phyloP scores from a whole-genome alignment of 2,888 invertebrate species.

The Lepidocyrtinus sp. region DNA sequence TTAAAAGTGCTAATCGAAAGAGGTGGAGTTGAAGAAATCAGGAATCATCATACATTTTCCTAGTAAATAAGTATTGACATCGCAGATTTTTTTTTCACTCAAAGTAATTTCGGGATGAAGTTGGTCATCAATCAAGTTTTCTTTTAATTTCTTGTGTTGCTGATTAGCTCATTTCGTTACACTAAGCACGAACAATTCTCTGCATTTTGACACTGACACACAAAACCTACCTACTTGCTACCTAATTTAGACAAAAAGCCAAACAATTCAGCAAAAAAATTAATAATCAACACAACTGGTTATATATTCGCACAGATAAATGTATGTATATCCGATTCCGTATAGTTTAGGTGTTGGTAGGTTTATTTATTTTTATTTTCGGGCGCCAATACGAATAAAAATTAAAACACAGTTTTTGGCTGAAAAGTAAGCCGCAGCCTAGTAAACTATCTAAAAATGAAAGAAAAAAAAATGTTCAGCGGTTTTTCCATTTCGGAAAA shows the following conservation, averaged over 20 bases:
- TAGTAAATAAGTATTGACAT: background rate
- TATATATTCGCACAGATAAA: background rate
- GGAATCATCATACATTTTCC: no score
- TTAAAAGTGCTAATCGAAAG: background rate
- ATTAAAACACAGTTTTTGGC: constrained; percentile 42
- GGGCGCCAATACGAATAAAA: constrained; percentile 11
- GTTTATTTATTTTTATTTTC: background rate
- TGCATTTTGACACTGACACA: background rate
- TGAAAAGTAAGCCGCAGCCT: constrained; percentile 48
- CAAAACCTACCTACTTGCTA: background rate
- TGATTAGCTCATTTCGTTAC: background rate
- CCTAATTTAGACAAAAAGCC: background rate
- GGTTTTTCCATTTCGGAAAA: constrained; percentile 26
- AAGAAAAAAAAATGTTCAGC: constrained; percentile 17
- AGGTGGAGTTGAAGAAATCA: background rate
- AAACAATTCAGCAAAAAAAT: background rate
- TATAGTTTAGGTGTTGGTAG: background rate
- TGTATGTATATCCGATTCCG: background rate
- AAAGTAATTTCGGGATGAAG: constrained; percentile 1
- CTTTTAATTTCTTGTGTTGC: background rate
- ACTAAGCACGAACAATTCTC: background rate
- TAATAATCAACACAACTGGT: background rate
- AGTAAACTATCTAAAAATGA: constrained; percentile 42
- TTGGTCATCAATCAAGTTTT: constrained; percentile 29
- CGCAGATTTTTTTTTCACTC: background rate